Evolutionary conservation across 2,888 invertebrate species (phyloP), one percentile per base, ranked within the genome.

Genomic region (Aporophyla lueneburgensis): DNA sequence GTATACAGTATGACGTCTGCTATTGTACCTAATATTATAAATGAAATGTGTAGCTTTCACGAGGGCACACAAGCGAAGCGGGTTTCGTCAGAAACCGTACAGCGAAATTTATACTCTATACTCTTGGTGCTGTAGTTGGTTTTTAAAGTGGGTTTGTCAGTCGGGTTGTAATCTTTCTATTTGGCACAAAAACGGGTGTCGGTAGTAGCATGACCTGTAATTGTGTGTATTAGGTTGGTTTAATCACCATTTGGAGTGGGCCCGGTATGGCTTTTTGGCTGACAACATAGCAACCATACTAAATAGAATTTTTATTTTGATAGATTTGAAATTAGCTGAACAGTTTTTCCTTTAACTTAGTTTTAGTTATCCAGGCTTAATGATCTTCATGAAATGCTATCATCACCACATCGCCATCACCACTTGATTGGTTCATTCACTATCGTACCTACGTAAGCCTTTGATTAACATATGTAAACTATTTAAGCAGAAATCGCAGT

Each of bases 31-130:
- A 95, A 93, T 93, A 94, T 93, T 95, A 94, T 95, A 96, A 96
- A 96, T 94, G 96, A 96, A 96, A 96, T 95, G 96, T 96, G 95
- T 96, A 95, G 96, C 96, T 96, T 96, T 96, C 96, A 96, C 96
- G 92, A 91, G 91, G 87, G 94, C 96, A 95, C 96, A 96, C 96
- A 94, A 90, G 91, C 93, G 92, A 91, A 93, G 83, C 89, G 86
- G 85, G 92, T 93, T 93, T 91, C 89, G 90, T 88, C 88, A 89
- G 78, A 78, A 63, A 3, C 27, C 27, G 0, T 3, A 2, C 74
- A 86, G 43, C 61, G 5, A 7, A 92, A 77, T 86, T 85, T 89
- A 40, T 83, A 87, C 87, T 80, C 49, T 94, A 88, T 19, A 0
- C 0, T 0, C 0, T 6, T 0, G 0, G 0, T 46, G 0, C 0